Base-by-base conservation (phyloP, 2,888 invertebrate species). In the Rhogogaster chlorosoma region DNA sequence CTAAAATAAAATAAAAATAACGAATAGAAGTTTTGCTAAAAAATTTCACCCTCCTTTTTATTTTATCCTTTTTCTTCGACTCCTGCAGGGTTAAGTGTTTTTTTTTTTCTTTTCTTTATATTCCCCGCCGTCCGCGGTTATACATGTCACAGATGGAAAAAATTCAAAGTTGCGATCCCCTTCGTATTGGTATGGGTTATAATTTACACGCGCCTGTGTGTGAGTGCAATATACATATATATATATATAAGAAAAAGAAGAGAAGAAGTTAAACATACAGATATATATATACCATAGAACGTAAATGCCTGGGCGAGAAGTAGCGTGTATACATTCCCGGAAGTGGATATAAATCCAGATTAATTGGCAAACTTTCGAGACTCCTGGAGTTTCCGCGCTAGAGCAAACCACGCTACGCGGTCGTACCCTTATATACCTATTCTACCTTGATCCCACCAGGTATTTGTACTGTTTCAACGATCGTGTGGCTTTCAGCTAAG, bases 311-410 rank as follows among this genome's bases (percentile, higher is more conserved):
- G 38, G 42, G 71, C 12, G 18, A 73, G 61, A 42, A 73, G 71
- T 26, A 73, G 71, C 71, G 71, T 49, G 49, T 77, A n/a, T n/a
- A 77, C 32, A 77, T 49, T 77, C 49, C 26, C n/a, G 71, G 38
- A 78, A 78, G 57, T 78, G 53, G 78, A 78, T 78, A 78, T 61
- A 61, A 57, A 78, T 78, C 78, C 78, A 78, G 78, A 78, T 78
- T 78, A 78, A 78, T 78, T 78, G 78, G 78, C 78, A 78, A 78
- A 78, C 57, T 78, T 78, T 78, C 78, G 78, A 57, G 61, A 78
- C 78, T 29, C 61, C 61, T 10, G 26, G 78, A 57, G 78, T 78
- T 78, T 57, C 57, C 78, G 78, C 61, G 78, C 22, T 78, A 10
- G n/a, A 78, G 22, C 57, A 49, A 53, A 78, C 57, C 57, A 18